phyloP scores from a whole-genome alignment of 2,888 invertebrate genomes.

The Clistopyga incitator region DNA sequence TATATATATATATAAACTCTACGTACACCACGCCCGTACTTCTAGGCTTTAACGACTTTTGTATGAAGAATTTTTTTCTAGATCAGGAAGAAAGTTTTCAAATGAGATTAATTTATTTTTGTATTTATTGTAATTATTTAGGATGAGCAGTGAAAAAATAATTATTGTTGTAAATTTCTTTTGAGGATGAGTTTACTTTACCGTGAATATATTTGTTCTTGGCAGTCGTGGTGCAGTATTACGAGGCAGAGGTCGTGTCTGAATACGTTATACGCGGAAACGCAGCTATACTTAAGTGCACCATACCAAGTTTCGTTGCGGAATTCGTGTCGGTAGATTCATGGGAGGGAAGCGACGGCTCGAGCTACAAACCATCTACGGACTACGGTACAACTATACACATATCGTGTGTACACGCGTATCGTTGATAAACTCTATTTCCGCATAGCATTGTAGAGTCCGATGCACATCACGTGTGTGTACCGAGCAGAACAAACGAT shows the following conservation, averaged over 20 bases:
- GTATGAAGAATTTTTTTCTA: background rate
- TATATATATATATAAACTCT: background rate
- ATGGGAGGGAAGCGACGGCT: constrained; percentile 89
- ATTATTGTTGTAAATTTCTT: background rate
- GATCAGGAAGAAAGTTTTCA: too few species aligned
- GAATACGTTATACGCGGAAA: constrained; percentile 96
- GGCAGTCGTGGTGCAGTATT: constrained; percentile 94
- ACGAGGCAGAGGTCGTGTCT: constrained; percentile 95
- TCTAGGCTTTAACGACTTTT: background rate
- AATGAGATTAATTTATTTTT: background rate
- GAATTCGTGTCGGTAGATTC: constrained; percentile 96
- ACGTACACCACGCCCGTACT: background rate
- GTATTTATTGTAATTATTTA: background rate
- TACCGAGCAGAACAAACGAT: constrained; percentile 19
- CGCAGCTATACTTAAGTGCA: constrained; percentile 94
- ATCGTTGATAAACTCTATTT: constrained; percentile 34
- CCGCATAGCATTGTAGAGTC: constrained; percentile 31
- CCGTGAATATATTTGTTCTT: constrained; percentile 31
- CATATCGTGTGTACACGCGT: constrained; percentile 14
- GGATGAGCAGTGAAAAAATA: background rate
- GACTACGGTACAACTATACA: constrained; percentile 88
- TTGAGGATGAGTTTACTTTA: background rate
- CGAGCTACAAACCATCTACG: constrained; percentile 89
- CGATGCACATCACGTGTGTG: constrained; percentile 16
- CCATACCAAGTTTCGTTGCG: constrained; percentile 95